Evolutionary conservation across 2,113 vertebrate genomes (phyloP), one percentile per base, ranked within the genome.

Genomic region (Limanda limanda): DNA sequence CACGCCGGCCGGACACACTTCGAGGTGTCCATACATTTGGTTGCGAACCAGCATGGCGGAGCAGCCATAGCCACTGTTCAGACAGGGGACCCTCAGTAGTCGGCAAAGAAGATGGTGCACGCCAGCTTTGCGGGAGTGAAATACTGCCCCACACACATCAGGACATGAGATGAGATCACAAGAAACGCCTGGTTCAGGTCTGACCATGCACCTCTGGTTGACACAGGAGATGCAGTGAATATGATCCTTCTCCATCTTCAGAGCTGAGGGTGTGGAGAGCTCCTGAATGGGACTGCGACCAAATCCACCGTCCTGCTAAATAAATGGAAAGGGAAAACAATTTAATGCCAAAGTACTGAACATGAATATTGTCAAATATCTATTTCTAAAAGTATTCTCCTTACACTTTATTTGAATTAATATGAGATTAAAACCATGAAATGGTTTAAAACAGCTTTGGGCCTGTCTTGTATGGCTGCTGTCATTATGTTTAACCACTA

Each of bases 21-120:
- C 95, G 23, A 99, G 94, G 86, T 99, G 98, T 64, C 97, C 95
- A 54, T 95, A 96, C 81, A 99, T 95, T 89, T 97, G 97, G 85
- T 95, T 96, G 82, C 98, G 95, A 14, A 96, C 89, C 88, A 98
- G 83, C 62, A 90, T 89, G 86, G 94, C 95, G 0, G 98, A 97
- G 92, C 98, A 99, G 69, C 98, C 98, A 73, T 97, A 98, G 84
- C 93, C 95, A 68, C 93, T 95, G 85, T 99, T 99, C 71, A 98
- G 93, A 88, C 98, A 99, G 71, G 96, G 95, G 68, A 99, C 96
- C 89, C 96, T 95, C 93, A 97, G 93, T 74, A 97, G 94, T 2
- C 97, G 95, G 90, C 98, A 99, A 72, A 99, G 84, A 74, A 97
- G 94, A 40, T 96, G 95, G 89, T 99, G 98, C 61, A 99, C 98